A percentile compares a stretch with the other conserved stretches of the same genome.
Evolutionary conservation across 2,113 vertebrate genomes (phyloP).

Genomic region (Hippocampus barbouri): DNA sequence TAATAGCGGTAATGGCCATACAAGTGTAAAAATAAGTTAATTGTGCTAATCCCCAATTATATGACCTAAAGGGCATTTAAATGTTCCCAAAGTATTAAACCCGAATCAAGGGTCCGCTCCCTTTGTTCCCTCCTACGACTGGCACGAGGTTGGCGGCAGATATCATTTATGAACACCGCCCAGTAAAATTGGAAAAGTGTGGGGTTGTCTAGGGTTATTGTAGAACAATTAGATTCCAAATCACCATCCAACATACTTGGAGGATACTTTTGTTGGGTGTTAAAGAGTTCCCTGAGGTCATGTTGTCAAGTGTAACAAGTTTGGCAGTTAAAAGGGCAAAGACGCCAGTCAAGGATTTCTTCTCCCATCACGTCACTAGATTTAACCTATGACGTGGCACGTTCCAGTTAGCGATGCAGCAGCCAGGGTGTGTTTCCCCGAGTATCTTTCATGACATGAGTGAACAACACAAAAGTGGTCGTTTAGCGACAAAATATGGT

Average conservation of each 20-base stretch:
- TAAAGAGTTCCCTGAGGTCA: neutral
- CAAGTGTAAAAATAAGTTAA: too few relatives aligned
- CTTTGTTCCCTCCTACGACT: too few relatives aligned
- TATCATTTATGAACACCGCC: too few relatives aligned
- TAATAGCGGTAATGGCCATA: too few relatives aligned
- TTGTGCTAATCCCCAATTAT: too few relatives aligned
- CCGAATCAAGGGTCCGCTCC: too few relatives aligned
- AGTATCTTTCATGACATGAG: neutral
- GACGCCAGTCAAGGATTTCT: neutral
- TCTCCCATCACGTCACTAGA: neutral
- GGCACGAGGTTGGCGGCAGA: too few relatives aligned
- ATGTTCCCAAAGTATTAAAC: too few relatives aligned
- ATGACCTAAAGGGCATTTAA: too few relatives aligned
- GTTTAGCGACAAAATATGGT: neutral
- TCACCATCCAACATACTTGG: neutral
- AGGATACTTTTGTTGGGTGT: neutral
- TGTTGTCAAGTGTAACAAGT: neutral
- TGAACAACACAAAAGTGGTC: neutral
- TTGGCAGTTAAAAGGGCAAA: neutral
- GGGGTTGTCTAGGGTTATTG: neutral
- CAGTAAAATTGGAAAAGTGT: neutral
- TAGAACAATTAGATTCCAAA: neutral
- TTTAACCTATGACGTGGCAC: neutral
- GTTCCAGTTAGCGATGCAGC: neutral
- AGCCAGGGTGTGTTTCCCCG: neutral